Percentiles rank a stretch among this genome's conserved stretches.
phyloP scores from a whole-genome alignment of 2,888 invertebrate genomes.

The Muschampia plurimacula region DNA sequence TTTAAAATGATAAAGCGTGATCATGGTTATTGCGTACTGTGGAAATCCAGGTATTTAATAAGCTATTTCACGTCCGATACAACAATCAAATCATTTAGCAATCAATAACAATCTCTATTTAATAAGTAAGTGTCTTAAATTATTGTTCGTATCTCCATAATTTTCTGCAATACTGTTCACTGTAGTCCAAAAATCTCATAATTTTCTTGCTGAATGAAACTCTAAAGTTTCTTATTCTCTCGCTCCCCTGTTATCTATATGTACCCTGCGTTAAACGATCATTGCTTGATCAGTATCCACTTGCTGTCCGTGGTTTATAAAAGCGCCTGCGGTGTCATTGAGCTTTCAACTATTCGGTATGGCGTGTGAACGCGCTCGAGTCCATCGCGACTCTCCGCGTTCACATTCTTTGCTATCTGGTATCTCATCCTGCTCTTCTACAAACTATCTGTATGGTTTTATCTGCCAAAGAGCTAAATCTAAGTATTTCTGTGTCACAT shows the following conservation, averaged over 20 bases:
- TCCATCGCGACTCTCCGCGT: slow-evolving; percentile 24
- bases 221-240: too few species aligned
- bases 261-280: background rate
- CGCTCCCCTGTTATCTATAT: too few species aligned
- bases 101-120: too few species aligned
- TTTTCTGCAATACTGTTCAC: background rate
- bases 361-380: slow-evolving; percentile 51
- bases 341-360: slow-evolving; percentile 72
- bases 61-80: background rate
- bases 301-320: slow-evolving; percentile 44
- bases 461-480: background rate
- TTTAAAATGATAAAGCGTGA: too few species aligned
- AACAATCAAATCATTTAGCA: background rate
- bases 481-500: background rate
- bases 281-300: background rate
- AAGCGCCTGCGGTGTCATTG: slow-evolving; percentile 67
- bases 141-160: background rate
- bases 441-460: background rate
- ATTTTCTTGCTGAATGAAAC: too few species aligned
- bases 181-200: too few species aligned
- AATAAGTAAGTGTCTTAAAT: too few species aligned
- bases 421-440: background rate
- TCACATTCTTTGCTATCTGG: slow-evolving; percentile 29
- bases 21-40: too few species aligned
- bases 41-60: too few species aligned